A percentile compares a stretch with the other conserved stretches of the same genome.
Evolutionary conservation across 2,113 vertebrate species (phyloP).

Genomic region (Apus apus): DNA sequence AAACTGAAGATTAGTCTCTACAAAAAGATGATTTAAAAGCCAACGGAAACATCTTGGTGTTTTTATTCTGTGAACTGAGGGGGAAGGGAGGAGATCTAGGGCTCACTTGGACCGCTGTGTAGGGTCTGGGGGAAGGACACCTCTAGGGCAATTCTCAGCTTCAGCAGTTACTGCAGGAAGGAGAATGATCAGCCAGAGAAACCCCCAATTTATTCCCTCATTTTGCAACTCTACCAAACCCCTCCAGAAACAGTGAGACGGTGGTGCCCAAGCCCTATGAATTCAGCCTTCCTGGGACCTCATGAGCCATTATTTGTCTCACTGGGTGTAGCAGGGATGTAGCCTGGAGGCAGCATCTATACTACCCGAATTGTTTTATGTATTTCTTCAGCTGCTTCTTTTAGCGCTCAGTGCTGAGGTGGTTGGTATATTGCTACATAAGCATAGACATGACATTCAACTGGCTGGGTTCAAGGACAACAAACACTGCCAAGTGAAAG

Average conservation of each 20-base stretch:
- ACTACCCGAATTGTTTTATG: not conserved
- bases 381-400: slow-evolving; percentile 18
- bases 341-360: not conserved
- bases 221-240: not conserved
- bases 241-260: not conserved
- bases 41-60: slow-evolving; percentile 61
- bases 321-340: not conserved
- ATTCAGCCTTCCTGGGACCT: not conserved
- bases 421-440: not conserved
- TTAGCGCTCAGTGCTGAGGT: not conserved
- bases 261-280: not conserved
- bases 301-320: not conserved
- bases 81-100: slow-evolving; percentile 24
- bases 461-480: not conserved
- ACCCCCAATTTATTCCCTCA: not conserved
- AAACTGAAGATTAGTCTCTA: slow-evolving; percentile 52
- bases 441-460: not conserved
- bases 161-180: not conserved
- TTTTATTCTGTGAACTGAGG: slow-evolving; percentile 61
- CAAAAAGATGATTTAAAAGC: slow-evolving; percentile 65
- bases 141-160: not conserved
- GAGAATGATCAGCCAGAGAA: not conserved
- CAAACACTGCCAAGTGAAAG: not conserved
- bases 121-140: not conserved
- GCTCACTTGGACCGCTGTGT: slow-evolving; percentile 42